Conservation (phyloP, 2,888 invertebrate genomes). For the Galerucella pusilla region DNA sequence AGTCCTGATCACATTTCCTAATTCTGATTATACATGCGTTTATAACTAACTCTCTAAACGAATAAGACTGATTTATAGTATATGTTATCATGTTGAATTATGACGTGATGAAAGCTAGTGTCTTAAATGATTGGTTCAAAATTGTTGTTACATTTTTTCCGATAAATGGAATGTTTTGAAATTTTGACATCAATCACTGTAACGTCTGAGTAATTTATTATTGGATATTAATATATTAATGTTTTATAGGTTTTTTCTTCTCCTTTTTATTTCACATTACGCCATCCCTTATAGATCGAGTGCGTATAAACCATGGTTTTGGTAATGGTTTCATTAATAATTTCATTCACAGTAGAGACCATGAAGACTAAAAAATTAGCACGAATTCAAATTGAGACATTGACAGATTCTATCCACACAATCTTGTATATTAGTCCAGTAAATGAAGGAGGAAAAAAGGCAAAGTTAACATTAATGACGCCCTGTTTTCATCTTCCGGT, state of each 20-base stretch:
- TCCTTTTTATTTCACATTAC: background rate
- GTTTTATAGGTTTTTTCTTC: background rate
- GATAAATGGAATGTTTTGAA: background rate
- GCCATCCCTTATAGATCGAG: background rate
- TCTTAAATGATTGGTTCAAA: constrained; percentile 6
- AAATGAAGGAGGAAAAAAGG: too few species aligned
- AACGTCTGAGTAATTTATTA: background rate
- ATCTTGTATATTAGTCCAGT: too few species aligned
- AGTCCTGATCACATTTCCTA: background rate
- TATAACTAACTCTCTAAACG: constrained; percentile 1
- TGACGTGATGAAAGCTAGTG: constrained; percentile 8
- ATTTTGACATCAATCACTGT: background rate
- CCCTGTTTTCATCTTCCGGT: too few species aligned
- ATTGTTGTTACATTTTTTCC: background rate
- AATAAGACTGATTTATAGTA: constrained; percentile 8
- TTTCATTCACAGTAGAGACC: too few species aligned
- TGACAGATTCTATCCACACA: too few species aligned
- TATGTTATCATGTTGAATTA: background rate
- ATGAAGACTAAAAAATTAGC: too few species aligned
- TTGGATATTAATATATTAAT: background rate
- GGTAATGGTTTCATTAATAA: too few species aligned
- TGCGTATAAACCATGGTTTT: too few species aligned
- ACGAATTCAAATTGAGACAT: too few species aligned
- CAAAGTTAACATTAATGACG: too few species aligned
- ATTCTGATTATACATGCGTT: too few species aligned